A percentile compares a stretch with the other conserved stretches of the same genome.
phyloP scores from a whole-genome alignment of 2,888 invertebrate genomes.

The Eupithecia tripunctaria region DNA sequence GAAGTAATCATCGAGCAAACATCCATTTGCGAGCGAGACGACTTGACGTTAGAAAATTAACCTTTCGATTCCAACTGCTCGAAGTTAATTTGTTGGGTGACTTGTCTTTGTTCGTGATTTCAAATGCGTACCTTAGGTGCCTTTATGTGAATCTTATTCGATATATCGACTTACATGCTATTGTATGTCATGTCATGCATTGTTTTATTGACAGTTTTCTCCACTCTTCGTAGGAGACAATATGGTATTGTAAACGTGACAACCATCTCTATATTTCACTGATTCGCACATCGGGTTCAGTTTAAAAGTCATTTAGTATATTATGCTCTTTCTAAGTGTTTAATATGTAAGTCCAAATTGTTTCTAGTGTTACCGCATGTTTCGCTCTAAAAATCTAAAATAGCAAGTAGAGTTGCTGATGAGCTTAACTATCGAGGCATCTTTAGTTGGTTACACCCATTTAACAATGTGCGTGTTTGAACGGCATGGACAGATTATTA shows the following conservation, averaged over 20 bases:
- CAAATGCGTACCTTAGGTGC: slow-evolving; percentile 9
- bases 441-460: slow-evolving; percentile 27
- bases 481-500: slow-evolving; percentile 35
- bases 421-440: slow-evolving; percentile 43
- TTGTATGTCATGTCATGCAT: slow-evolving; percentile 38
- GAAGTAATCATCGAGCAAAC: slow-evolving; percentile 44
- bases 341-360: not conserved
- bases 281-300: slow-evolving; percentile 8
- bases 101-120: slow-evolving; percentile 30
- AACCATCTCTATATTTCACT: slow-evolving; percentile 30
- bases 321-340: not conserved
- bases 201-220: slow-evolving; percentile 43
- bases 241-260: slow-evolving; percentile 35
- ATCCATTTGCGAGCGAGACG: slow-evolving; percentile 42
- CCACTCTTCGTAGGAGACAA: slow-evolving; percentile 36
- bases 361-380: slow-evolving; percentile 43
- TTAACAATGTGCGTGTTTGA: slow-evolving; percentile 39
- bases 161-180: slow-evolving; percentile 25
- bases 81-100: slow-evolving; percentile 34
- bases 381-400: slow-evolving; percentile 55
- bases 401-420: slow-evolving; percentile 45
- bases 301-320: not conserved
- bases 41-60: slow-evolving; percentile 46
- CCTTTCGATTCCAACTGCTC: slow-evolving; percentile 40
- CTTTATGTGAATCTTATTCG: slow-evolving; percentile 32